phyloP scores from a whole-genome alignment of 2,888 invertebrate species.

The Ectemnius lituratus region DNA sequence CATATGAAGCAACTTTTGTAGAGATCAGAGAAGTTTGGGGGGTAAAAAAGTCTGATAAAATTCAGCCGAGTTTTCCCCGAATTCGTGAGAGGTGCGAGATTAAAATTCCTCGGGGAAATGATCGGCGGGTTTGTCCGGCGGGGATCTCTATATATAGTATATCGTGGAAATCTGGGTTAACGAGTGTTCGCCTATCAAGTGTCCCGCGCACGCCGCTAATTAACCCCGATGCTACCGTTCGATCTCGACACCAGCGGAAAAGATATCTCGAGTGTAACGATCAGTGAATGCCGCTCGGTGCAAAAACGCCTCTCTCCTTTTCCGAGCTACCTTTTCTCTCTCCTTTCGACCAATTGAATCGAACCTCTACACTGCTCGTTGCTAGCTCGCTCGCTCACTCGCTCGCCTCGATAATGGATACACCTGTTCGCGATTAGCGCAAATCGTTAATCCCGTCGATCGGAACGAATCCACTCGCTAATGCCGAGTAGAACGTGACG shows the following conservation, averaged over 20 bases:
- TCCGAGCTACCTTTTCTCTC: conserved; percentile 28
- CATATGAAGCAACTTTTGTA: no score
- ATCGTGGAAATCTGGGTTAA: conserved; percentile 57
- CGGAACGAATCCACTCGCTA: conserved; percentile 9
- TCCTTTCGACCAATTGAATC: no score
- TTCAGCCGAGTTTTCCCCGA: conserved; percentile 14
- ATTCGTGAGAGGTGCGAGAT: conserved; percentile 30
- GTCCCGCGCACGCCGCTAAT: conserved; percentile 48
- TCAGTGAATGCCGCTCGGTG: conserved; percentile 31
- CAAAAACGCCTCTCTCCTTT: conserved; percentile 49
- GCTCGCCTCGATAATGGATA: conserved; percentile 27
- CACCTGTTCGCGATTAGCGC: conserved; percentile 55
- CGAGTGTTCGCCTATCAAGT: conserved; percentile 39
- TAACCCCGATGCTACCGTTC: conserved; percentile 58
- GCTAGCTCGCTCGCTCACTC: conserved; percentile 8
- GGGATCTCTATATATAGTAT: conserved; percentile 39
- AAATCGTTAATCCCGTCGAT: conserved; percentile 42
- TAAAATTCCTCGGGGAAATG: conserved; percentile 38
- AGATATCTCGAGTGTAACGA: conserved; percentile 55
- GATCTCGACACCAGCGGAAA: conserved; percentile 56
- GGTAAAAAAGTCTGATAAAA: conserved; percentile 13
- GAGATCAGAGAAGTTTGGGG: no score
- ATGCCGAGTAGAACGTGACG: conserved; percentile 6
- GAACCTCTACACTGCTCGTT: no score
- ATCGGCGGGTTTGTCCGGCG: conserved; percentile 27